Conservation (phyloP, 2,888 invertebrate genomes). For the Ormia ochracea region DNA sequence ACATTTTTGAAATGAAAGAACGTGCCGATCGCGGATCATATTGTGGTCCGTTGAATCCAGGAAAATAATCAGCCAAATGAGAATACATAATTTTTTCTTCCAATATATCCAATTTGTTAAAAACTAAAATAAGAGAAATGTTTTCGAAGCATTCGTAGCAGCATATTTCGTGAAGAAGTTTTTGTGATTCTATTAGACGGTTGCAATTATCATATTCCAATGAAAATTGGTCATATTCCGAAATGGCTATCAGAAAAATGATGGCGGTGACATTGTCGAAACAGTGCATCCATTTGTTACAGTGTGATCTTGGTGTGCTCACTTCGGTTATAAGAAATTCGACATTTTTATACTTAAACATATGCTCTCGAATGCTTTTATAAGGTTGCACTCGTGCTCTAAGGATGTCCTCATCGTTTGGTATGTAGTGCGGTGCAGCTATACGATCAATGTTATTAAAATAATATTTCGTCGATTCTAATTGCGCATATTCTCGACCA, state of each 20-base stretch:
- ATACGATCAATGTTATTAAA: conserved; percentile 83
- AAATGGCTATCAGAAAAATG: conserved; percentile 74
- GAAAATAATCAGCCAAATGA: conserved; percentile 98
- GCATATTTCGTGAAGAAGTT: conserved; percentile 98
- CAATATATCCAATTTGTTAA: conserved; percentile 82
- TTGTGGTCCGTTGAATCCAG: conserved; percentile 80
- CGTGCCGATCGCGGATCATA: conserved; percentile 96
- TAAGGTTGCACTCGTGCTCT: conserved; percentile 34
- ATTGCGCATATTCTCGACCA: conserved; percentile 97
- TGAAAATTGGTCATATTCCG: conserved; percentile 96
- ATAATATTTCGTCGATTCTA: conserved; percentile 97
- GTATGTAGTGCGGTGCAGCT: conserved; percentile 30
- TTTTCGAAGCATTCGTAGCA: conserved; percentile 99
- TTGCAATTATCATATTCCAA: conserved; percentile 97
- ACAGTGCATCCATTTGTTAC: conserved; percentile 50
- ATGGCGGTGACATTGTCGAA: conserved; percentile 52
- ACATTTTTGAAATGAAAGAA: conserved; percentile 99
- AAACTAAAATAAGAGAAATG: conserved; percentile 97
- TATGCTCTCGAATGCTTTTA: conserved; percentile 26
- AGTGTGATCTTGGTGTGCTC: conserved; percentile 27
- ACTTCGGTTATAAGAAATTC: conserved; percentile 98
- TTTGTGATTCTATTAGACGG: conserved; percentile 99
- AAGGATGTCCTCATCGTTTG: conserved; percentile 50
- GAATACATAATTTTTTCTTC: conserved; percentile 98
- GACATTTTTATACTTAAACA: conserved; percentile 73